A percentile compares a stretch with the other conserved stretches of the same genome.
Evolutionary conservation across 2,797 vertebrate genomes (phyloP).

Genomic region (Artibeus jamaicensis): DNA sequence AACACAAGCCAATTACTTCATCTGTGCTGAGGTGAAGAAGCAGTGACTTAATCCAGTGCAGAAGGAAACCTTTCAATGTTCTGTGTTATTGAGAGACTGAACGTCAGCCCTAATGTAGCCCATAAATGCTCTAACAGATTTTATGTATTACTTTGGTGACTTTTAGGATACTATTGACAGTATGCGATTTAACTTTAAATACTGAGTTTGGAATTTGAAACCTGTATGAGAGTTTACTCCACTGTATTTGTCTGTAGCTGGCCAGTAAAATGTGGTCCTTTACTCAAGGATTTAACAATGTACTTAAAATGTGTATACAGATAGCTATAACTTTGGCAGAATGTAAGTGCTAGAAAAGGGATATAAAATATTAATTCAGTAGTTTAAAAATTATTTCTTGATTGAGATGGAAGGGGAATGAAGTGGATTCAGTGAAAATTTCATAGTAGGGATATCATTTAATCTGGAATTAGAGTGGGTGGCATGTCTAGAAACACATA

Average conservation of each 20-base stretch:
- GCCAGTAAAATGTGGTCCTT: background rate
- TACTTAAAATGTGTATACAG: background rate
- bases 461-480: background rate
- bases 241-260: background rate
- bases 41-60: background rate
- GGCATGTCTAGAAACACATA: background rate
- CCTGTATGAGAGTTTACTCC: background rate
- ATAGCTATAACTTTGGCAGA: background rate
- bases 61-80: background rate
- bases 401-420: background rate
- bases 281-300: background rate
- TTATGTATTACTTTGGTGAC: background rate
- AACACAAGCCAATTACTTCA: background rate
- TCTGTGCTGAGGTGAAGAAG: background rate
- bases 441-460: background rate
- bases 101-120: background rate
- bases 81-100: background rate
- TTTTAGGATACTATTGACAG: background rate
- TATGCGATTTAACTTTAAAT: slow-evolving; percentile 19
- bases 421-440: background rate
- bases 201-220: background rate
- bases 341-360: background rate
- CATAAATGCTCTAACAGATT: background rate
- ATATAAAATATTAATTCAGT: background rate
- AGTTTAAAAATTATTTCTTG: background rate